Conservation (phyloP, 1,140 invertebrate genomes). For the Drosophila mayri region DNA sequence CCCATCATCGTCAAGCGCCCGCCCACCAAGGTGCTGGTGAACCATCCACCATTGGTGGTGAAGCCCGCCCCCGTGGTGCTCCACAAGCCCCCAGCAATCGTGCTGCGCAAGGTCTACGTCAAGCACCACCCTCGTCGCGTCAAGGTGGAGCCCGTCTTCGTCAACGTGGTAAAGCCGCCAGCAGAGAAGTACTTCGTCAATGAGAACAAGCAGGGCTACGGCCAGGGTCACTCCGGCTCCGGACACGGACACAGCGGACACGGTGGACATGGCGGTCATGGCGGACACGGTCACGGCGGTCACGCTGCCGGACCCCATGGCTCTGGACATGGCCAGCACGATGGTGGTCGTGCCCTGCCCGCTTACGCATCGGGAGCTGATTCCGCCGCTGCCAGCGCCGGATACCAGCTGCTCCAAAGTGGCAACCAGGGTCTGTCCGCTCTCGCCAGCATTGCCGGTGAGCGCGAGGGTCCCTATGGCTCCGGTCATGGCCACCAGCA, state of each 20-base stretch:
- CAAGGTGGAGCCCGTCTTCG: constrained; percentile 83
- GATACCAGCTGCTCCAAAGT: constrained; percentile 78
- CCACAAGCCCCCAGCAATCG: constrained; percentile 84
- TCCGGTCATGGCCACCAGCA: constrained; percentile 44
- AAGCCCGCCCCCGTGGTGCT: constrained; percentile 83
- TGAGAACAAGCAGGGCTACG: constrained; percentile 78
- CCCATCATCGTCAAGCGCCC: constrained; percentile 83
- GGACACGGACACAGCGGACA: constrained; percentile 40
- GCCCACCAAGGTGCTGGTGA: constrained; percentile 82
- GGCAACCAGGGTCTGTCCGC: constrained; percentile 77
- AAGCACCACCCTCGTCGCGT: constrained; percentile 84
- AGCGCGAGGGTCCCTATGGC: constrained; percentile 60
- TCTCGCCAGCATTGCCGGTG: constrained; percentile 72
- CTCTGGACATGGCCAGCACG: constrained; percentile 43
- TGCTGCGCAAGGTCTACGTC: constrained; percentile 81
- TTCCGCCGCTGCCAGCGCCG: constrained; percentile 70
- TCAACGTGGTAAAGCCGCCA: constrained; percentile 83
- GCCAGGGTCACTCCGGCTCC: constrained; percentile 46
- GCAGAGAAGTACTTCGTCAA: constrained; percentile 84
- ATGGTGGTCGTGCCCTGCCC: constrained; percentile 56
- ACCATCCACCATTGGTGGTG: constrained; percentile 82
- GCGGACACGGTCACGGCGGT: constrained; percentile 26
- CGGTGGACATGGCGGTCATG: constrained; percentile 6
- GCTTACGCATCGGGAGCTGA: constrained; percentile 71
- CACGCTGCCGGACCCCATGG: constrained; percentile 54